Evolutionary conservation across 2,888 invertebrate species (phyloP).

Genomic region (Megalurothrips usitatus): DNA sequence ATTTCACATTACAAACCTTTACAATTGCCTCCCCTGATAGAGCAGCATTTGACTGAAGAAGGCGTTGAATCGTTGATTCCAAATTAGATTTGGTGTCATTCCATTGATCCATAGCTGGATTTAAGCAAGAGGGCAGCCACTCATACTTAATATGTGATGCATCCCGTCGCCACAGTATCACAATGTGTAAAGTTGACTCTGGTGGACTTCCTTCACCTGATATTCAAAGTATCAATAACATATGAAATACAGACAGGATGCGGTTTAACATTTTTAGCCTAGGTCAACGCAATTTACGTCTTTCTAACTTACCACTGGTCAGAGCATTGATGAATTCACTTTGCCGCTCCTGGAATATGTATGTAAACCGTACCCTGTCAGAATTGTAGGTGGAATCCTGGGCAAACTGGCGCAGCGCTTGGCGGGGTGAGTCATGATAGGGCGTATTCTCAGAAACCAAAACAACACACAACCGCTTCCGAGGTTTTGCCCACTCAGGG

Average conservation of each 20-base stretch:
- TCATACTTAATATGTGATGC: slow-evolving; percentile 83
- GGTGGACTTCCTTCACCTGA: slow-evolving; percentile 54
- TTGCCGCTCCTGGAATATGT: slow-evolving; percentile 79
- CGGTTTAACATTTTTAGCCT: too few relatives aligned
- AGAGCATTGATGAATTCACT: slow-evolving; percentile 74
- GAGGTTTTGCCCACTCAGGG: slow-evolving; percentile 73
- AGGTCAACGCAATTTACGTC: not conserved
- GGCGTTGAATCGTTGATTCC: slow-evolving; percentile 64
- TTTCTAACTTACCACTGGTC: slow-evolving; percentile 46
- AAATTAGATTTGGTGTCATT: slow-evolving; percentile 70
- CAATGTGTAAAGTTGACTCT: slow-evolving; percentile 70
- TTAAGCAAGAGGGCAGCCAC: slow-evolving; percentile 67
- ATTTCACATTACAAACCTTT: slow-evolving; percentile 52
- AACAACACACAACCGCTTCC: slow-evolving; percentile 71
- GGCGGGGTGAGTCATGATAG: slow-evolving; percentile 60
- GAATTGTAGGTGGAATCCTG: slow-evolving; percentile 60
- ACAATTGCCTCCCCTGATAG: slow-evolving; percentile 74
- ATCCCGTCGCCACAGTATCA: slow-evolving; percentile 86
- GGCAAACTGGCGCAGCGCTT: slow-evolving; percentile 67
- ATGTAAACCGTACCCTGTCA: slow-evolving; percentile 76
- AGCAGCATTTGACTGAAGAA: slow-evolving; percentile 68
- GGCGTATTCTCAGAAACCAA: slow-evolving; percentile 65
- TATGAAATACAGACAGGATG: not conserved
- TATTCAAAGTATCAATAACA: not conserved
- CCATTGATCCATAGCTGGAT: slow-evolving; percentile 47